Percentiles rank a stretch among this genome's conserved stretches.
Conservation (phyloP, 2,888 invertebrate species). For the Acronicta aceris region DNA sequence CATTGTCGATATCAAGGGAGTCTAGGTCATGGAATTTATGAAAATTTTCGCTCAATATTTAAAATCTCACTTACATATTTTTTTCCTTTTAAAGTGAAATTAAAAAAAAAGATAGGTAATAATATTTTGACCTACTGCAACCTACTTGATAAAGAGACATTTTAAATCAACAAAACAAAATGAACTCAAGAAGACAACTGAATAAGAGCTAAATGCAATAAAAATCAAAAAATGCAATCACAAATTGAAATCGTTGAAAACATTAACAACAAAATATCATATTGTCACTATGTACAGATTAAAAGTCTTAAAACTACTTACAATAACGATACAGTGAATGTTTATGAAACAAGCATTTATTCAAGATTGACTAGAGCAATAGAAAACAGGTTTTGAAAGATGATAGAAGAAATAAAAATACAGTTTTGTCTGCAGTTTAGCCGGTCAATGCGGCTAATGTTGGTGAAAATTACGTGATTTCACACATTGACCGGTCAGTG, state of each 20-base stretch:
- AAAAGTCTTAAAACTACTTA: constrained; percentile 45
- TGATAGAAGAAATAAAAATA: neutral
- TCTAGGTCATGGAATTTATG: too few species aligned
- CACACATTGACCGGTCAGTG: constrained; percentile 1
- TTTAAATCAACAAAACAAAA: too few species aligned
- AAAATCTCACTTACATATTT: too few species aligned
- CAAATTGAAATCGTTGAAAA: constrained; percentile 44
- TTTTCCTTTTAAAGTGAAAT: too few species aligned
- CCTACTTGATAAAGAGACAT: too few species aligned
- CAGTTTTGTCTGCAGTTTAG: neutral
- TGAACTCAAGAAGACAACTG: too few species aligned
- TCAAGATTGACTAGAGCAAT: constrained; percentile 66
- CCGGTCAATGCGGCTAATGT: constrained; percentile 4
- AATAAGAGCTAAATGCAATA: constrained; percentile 54
- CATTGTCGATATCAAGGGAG: too few species aligned
- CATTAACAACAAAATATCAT: constrained; percentile 26
- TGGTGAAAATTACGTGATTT: constrained; percentile 11
- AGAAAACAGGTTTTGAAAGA: neutral
- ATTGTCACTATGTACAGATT: constrained; percentile 23
- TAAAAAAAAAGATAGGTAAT: too few species aligned
- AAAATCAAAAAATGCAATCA: constrained; percentile 46
- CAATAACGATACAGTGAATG: constrained; percentile 33
- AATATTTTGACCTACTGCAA: too few species aligned
- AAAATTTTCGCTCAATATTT: too few species aligned
- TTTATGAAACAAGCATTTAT: constrained; percentile 37